Evolutionary conservation across 2,797 vertebrate genomes (phyloP), one percentile per base, ranked within the genome.

Genomic region (Lacerta viridis): DNA sequence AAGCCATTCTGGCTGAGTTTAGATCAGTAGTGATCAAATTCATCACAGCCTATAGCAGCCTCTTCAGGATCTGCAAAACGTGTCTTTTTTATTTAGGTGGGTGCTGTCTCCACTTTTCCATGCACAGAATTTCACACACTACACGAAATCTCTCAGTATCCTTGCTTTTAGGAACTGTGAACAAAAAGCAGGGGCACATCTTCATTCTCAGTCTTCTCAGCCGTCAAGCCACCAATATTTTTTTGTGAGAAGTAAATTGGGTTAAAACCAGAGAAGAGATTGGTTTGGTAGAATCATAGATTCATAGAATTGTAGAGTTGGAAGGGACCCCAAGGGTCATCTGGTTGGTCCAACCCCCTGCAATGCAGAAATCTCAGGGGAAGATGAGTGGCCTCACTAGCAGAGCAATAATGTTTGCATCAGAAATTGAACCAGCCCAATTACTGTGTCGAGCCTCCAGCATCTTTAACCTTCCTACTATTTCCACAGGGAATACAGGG

Each of bases 401-500:
- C 27, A 80, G 33, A 74, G 72, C 39, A 80, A 23, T 25, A 71
- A 80, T 80, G 11, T 71, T 46, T 43, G 15, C 39, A 2, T 61
- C 36, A 59, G 17, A 87, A 80, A 59, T 3, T 59, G 33, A 87
- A 80, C 33, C 55, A n/a, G 66, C 33, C 39, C 20, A 10, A 1
- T 43, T 46, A 87, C 50, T 43, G 1, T 23, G 6, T 43, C 1
- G 82, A 43, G 39, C 39, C 20, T 66, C 55, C 15, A 36, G 29
- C 18, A 71, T 33, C 29, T 29, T n/a, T 77, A 78, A 55, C 46
- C 15, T 33, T 46, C 15, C 29, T 92, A 55, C 90, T 88, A 10
- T 95, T 96, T 95, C 89, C 93, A 71, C 96, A 99, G 99, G 94
- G 98, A 99, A 74, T 96, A 97, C 85, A 98, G 98, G 1, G 99